These are phyloP conservation scores for Protobothrops mucrosquamatus DNA, from an alignment of 2,113 vertebrate species.

Conservation along the genomic window DNA sequence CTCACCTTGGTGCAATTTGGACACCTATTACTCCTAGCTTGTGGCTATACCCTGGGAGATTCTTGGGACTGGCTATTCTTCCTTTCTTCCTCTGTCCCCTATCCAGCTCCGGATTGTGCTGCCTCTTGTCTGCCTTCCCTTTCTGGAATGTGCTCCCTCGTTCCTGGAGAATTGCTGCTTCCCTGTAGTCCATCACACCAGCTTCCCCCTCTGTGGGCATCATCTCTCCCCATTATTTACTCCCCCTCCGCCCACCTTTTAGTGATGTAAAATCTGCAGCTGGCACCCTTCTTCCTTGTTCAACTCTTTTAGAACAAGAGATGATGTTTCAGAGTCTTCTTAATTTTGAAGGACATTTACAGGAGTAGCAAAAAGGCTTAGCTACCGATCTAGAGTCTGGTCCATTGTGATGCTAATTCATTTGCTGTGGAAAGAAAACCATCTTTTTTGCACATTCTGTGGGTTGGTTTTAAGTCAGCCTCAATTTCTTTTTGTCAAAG, in stretches of 20 bases:
- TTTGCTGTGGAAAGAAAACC: neutral
- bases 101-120: too few species aligned
- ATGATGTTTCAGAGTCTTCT: accelerated
- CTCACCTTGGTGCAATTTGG: neutral
- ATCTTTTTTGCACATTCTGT: neutral
- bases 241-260: neutral
- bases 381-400: neutral
- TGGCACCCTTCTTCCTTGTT: neutral
- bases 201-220: neutral
- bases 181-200: neutral
- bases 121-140: neutral
- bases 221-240: neutral
- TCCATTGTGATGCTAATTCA: neutral
- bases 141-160: neutral
- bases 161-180: too few species aligned
- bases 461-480: neutral
- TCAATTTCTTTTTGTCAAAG: neutral
- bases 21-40: too few species aligned
- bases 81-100: too few species aligned
- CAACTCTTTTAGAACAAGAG: neutral
- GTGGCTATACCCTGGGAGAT: too few species aligned
- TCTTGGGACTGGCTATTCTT: too few species aligned
- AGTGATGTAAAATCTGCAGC: neutral
- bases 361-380: neutral
- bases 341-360: neutral